Base-by-base conservation (phyloP, 2,888 invertebrate species). In the Nymphalis urticae region DNA sequence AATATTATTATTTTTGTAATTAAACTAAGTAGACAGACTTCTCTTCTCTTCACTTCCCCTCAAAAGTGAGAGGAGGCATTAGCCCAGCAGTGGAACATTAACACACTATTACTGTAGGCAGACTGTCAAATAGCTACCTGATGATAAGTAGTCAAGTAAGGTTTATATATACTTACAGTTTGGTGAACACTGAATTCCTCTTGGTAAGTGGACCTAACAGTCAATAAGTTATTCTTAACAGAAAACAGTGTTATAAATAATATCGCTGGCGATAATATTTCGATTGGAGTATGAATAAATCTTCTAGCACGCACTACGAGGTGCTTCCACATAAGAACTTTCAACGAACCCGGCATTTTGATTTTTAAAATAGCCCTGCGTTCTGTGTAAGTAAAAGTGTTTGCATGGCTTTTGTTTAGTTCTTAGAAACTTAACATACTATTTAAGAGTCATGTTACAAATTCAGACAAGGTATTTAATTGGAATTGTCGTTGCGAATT, bases 291-390 rank as follows among this genome's bases (percentile, higher is more conserved):
- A 16, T 81, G 78, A 16, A 85, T 75, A 63, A 77, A 82, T 60
- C 82, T 79, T 51, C 81, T 76, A 50, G 76, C 73, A 27, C 85
- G 77, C 32, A 84, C 84, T 61, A 79, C 76, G 3, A 79, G 68
- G 74, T 85, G 85, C 74, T 85, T 86, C 82, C 84, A 83, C 81
- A 86, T 79, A 56, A 86, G 73, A 36, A 85, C 81, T 27, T 61
- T 54, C 19, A 85, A 73, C 19, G 74, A 73, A 5, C 78, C 70
- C 71, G 69, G 75, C 76, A 78, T 80, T 70, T 72, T 75, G 75
- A 77, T 79, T 70, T 72, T 77, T 13, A 68, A 42, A 36, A 60
- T 17, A 54, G n/a, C 54, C 17, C 17, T 17, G 17, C 7, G 54
- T 56, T 56, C 27, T 56, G 27, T 7, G 54, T 42, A 32, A 32